Evolutionary conservation across 2,888 invertebrate genomes (phyloP).

Genomic region (Psylliodes chrysocephalus): DNA sequence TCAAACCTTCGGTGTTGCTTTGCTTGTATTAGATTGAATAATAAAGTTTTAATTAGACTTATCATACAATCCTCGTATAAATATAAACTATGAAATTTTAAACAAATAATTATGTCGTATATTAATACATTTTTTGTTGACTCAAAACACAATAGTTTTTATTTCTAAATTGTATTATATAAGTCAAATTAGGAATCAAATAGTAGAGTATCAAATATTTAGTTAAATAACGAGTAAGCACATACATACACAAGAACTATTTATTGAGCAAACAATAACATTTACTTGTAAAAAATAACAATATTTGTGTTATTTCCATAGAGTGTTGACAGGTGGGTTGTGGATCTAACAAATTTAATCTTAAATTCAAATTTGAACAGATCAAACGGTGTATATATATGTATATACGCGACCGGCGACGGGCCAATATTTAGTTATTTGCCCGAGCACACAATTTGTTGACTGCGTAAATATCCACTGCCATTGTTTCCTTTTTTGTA

Average conservation of each 20-base stretch:
- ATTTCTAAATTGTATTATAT: too few relatives aligned
- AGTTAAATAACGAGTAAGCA: constrained; percentile 38
- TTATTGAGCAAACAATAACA: constrained; percentile 58
- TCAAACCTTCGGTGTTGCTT: too few relatives aligned
- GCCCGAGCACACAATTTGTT: constrained; percentile 64
- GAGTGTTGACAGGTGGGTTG: constrained; percentile 63
- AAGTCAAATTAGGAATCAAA: constrained; percentile 7
- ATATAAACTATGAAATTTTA: too few relatives aligned
- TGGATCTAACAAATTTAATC: constrained; percentile 65
- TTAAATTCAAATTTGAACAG: constrained; percentile 66
- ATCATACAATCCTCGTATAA: too few relatives aligned
- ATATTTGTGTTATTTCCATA: constrained; percentile 58
- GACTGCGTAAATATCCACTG: constrained; percentile 63
- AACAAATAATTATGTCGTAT: too few relatives aligned
- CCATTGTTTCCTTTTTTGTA: constrained; percentile 61
- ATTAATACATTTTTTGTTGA: too few relatives aligned
- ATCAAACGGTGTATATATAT: constrained; percentile 59
- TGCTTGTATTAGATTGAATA: too few relatives aligned
- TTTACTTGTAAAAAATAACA: constrained; percentile 60
- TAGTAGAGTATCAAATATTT: constrained; percentile 37
- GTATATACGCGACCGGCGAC: constrained; percentile 51
- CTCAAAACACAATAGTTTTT: too few relatives aligned
- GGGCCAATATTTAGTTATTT: constrained; percentile 66
- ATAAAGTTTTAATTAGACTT: too few relatives aligned
- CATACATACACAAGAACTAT: constrained; percentile 43